phyloP scores from a whole-genome alignment of 2,113 vertebrate genomes.

The Rhadina sibilatrix region DNA sequence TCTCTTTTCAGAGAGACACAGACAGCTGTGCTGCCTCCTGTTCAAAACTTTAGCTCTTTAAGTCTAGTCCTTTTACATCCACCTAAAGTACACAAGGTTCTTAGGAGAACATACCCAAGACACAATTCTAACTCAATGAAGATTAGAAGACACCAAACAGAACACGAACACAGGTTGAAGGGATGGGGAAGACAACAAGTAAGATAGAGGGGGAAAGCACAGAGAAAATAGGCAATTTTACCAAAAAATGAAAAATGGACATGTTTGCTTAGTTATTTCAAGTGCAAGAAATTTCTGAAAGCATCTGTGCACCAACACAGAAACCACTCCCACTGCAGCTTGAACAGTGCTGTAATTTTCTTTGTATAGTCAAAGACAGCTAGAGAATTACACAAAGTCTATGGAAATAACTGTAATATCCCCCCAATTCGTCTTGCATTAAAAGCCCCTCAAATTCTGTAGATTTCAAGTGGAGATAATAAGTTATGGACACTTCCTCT shows the following conservation, averaged over 20 bases:
- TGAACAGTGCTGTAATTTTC: background rate
- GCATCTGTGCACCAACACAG: background rate
- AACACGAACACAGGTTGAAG: background rate
- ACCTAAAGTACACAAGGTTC: background rate
- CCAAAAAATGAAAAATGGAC: background rate
- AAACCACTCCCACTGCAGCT: background rate
- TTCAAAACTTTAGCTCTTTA: background rate
- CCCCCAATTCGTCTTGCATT: background rate
- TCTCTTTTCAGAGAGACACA: slow-evolving; percentile 33
- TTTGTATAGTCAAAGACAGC: background rate
- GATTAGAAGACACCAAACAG: background rate
- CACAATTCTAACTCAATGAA: background rate
- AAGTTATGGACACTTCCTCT: background rate
- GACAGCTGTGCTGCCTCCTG: background rate
- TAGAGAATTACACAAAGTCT: background rate
- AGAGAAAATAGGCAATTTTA: background rate
- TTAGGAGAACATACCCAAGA: background rate
- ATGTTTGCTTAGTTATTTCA: background rate
- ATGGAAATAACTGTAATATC: background rate
- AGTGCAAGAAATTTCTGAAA: background rate
- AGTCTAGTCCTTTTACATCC: background rate
- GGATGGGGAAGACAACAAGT: background rate
- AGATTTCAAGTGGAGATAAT: background rate
- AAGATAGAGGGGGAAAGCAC: background rate
- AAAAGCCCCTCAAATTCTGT: background rate